Evolutionary conservation across 2,888 invertebrate genomes (phyloP).

Genomic region (Eupithecia dodoneata): DNA sequence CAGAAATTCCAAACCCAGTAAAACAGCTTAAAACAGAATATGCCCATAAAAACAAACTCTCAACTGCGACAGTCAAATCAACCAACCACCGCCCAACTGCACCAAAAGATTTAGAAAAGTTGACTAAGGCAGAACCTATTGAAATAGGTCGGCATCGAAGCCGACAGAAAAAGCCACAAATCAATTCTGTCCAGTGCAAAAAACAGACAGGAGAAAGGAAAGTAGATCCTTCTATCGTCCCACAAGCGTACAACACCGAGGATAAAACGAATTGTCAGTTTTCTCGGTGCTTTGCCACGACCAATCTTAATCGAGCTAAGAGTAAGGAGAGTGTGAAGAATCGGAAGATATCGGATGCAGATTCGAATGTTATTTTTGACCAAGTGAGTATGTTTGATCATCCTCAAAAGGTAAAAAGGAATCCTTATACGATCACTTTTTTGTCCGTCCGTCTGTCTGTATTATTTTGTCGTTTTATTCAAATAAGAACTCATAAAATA

Average conservation of each 20-base stretch:
- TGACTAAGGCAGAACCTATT: background rate
- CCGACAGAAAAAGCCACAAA: conserved; percentile 12
- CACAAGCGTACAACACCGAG: background rate
- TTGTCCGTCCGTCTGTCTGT: no score
- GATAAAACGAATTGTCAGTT: conserved; percentile 11
- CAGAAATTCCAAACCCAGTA: background rate
- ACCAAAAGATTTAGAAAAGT: background rate
- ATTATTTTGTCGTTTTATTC: no score
- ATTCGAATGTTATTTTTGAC: conserved; percentile 39
- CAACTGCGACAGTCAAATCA: background rate
- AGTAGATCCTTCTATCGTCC: conserved; percentile 22
- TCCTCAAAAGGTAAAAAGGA: no score
- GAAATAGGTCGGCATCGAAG: conserved; percentile 7
- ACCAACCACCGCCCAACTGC: background rate
- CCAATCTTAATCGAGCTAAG: conserved; percentile 21
- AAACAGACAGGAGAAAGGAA: conserved; percentile 9
- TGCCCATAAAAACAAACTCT: background rate
- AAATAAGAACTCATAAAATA: no score
- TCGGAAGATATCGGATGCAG: conserved; percentile 11
- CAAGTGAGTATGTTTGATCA: conserved; percentile 46
- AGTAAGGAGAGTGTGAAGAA: conserved; percentile 19
- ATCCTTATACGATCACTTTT: no score
- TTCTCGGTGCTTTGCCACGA: conserved; percentile 25
- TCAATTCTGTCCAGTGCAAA: conserved; percentile 8
- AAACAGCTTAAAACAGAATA: background rate